A percentile compares a stretch with the other conserved stretches of the same genome.
These are phyloP conservation scores for Hemibagrus wyckioides DNA, from an alignment of 2,113 vertebrate genomes.

Conservation along the genomic window DNA sequence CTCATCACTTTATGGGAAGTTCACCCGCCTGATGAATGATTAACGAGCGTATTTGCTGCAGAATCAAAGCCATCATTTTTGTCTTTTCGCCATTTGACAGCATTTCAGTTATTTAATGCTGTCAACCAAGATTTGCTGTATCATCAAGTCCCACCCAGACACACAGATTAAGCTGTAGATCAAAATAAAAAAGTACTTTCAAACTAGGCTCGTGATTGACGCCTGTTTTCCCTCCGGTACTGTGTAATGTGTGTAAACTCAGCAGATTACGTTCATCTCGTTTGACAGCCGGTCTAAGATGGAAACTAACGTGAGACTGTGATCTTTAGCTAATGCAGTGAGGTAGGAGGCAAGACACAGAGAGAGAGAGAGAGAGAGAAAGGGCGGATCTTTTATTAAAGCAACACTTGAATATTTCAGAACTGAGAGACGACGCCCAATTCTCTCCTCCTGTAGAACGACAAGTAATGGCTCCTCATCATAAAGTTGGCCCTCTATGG, in stretches of 20 bases:
- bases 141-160: neutral
- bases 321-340: slow-evolving; percentile 44
- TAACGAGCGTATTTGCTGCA: neutral
- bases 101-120: slow-evolving; percentile 15
- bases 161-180: slow-evolving; percentile 11
- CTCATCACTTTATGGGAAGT: neutral
- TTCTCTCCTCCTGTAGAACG: slow-evolving; percentile 75
- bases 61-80: slow-evolving; percentile 16
- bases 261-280: slow-evolving; percentile 4
- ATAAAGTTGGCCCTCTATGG: slow-evolving; percentile 63
- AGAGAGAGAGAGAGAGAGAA: slow-evolving; percentile 46
- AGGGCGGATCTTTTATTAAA: slow-evolving; percentile 77
- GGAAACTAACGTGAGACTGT: neutral
- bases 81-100: slow-evolving; percentile 23
- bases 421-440: slow-evolving; percentile 69
- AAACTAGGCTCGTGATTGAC: slow-evolving; percentile 1
- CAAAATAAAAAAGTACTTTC: neutral
- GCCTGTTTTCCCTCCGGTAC: neutral
- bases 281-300: slow-evolving; percentile 23
- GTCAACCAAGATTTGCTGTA: slow-evolving; percentile 2
- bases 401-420: slow-evolving; percentile 76
- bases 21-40: slow-evolving; percentile 21
- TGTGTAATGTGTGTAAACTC: neutral
- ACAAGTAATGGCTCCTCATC: slow-evolving; percentile 73
- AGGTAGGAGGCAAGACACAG: neutral